Base-by-base conservation (phyloP, 2,888 invertebrate genomes). In the Metallyticus violacea region DNA sequence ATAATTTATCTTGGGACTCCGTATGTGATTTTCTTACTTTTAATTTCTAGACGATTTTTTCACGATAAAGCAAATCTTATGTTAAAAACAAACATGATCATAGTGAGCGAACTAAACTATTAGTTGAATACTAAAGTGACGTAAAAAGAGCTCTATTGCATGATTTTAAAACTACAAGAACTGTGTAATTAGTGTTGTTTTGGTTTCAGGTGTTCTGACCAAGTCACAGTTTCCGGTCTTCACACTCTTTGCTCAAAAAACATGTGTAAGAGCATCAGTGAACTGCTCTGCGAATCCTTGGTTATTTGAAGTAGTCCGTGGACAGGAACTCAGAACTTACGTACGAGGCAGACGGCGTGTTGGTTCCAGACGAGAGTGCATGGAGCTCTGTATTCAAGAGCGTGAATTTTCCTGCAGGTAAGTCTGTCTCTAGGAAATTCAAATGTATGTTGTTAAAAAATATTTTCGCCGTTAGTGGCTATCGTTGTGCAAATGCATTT, bases 371-470 rank as follows among this genome's bases (percentile, higher is more conserved):
- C 86, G 89, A 25, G 90, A 90, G n/a, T 92, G 92, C 88, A 90
- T 91, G 89, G 91, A 91, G 85, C 89, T 91, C 25, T 92, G 92
- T 88, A 89, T 92, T 27, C 89, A 90, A 80, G 91, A 92, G 87
- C 88, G 89, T 22, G 90, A 90, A 25, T 92, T 92, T 89, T 89
- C 89, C 77, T 92, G 92, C 90, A 90, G 91, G 90, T 92, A 88
- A 89, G 90, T 15, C 15, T 30, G 1, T 25, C 77, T 27, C 25
- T 15, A 9, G 15, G 15, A 2, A n/a, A n/a, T n/a, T n/a, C n/a
- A n/a, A n/a, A n/a, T n/a, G n/a, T n/a, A n/a, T n/a, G n/a, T n/a
- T n/a, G n/a, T n/a, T n/a, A n/a, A n/a, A n/a, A n/a, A n/a, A n/a
- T n/a, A n/a, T n/a, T n/a, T n/a, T n/a, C n/a, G n/a, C n/a, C n/a